phyloP scores from a whole-genome alignment of 2,797 vertebrate species.

The Amniataba percoides region DNA sequence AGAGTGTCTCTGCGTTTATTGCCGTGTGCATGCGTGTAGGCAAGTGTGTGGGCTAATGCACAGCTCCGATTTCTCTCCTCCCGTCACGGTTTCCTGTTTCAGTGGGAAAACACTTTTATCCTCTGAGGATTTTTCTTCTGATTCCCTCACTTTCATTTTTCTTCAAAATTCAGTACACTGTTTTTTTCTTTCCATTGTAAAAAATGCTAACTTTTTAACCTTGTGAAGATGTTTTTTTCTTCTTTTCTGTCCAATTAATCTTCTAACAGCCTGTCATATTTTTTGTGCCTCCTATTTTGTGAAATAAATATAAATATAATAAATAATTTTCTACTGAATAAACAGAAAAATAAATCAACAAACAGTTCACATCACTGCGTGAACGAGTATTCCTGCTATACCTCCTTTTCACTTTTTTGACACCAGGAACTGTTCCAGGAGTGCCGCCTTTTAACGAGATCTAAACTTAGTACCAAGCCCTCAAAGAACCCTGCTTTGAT shows the following conservation, averaged over 20 bases:
- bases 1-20: constrained; percentile 54
- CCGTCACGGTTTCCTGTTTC: constrained; percentile 38
- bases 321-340: not conserved
- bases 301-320: not conserved
- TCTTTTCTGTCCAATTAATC: not conserved
- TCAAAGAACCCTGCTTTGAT: not conserved
- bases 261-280: not conserved
- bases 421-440: not conserved
- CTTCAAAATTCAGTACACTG: not conserved
- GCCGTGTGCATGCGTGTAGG: constrained; percentile 41
- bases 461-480: not conserved
- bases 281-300: too few species aligned
- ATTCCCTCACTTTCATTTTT: not conserved
- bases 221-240: not conserved
- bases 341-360: not conserved
- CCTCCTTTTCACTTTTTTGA: not conserved
- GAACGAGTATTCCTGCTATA: not conserved
- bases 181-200: not conserved
- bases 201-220: not conserved
- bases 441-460: not conserved
- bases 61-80: constrained; percentile 44
- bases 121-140: constrained; percentile 32
- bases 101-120: constrained; percentile 32
- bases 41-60: constrained; percentile 57
- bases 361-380: not conserved